Evolutionary conservation across 2,888 invertebrate genomes (phyloP).

Genomic region (Drosophila anomalata): DNA sequence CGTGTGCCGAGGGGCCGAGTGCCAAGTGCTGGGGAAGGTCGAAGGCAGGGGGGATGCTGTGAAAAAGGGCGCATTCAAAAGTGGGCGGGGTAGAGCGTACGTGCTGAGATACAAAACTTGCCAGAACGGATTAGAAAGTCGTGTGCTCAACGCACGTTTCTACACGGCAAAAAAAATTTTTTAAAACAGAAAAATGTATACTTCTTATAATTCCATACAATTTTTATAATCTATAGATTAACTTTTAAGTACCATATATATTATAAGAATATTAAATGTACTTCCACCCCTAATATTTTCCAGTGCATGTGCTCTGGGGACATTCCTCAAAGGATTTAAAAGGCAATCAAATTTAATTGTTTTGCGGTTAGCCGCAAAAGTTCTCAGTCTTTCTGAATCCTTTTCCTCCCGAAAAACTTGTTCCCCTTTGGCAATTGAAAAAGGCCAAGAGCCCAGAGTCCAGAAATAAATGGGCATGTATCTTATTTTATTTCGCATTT

Average conservation of each 20-base stretch:
- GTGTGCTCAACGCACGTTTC: constrained; percentile 33
- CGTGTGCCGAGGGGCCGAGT: constrained; percentile 18
- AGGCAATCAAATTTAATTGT: constrained; percentile 77
- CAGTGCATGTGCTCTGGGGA: not conserved
- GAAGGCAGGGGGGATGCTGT: not conserved
- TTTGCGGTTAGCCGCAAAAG: constrained; percentile 61
- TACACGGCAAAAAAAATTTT: not conserved
- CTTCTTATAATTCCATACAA: too few species aligned
- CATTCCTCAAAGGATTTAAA: constrained; percentile 60
- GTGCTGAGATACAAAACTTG: constrained; percentile 70
- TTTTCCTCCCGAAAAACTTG: not conserved
- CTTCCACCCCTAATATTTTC: too few species aligned
- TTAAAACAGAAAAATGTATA: not conserved
- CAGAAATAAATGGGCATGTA: constrained; percentile 34
- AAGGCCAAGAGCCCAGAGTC: constrained; percentile 5
- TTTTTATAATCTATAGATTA: too few species aligned
- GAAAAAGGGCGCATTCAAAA: constrained; percentile 14
- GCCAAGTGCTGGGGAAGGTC: not conserved
- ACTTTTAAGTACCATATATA: too few species aligned
- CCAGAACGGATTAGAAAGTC: constrained; percentile 61
- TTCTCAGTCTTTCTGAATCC: constrained; percentile 28
- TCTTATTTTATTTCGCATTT: constrained; percentile 22
- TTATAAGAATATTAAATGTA: too few species aligned
- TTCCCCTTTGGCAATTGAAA: constrained; percentile 18
- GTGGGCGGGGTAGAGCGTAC: constrained; percentile 49